Evolutionary conservation across 2,888 invertebrate genomes (phyloP).

Genomic region (Drosophila cracens): DNA sequence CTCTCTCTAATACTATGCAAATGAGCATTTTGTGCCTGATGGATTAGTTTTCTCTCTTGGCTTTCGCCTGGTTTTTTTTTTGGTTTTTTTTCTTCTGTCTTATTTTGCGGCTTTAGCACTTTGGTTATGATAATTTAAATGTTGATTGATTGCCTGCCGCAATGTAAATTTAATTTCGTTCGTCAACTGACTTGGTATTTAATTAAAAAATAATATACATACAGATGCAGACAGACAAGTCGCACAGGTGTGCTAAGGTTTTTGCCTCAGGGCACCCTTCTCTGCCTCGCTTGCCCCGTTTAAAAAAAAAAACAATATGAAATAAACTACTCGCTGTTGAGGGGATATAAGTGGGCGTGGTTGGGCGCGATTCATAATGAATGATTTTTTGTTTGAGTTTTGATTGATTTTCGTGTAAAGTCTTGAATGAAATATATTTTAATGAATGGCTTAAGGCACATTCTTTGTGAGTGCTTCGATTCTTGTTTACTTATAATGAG

Average conservation of each 20-base stretch:
- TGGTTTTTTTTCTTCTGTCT: conserved; percentile 5
- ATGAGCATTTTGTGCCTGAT: conserved; percentile 65
- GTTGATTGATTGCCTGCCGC: conserved; percentile 45
- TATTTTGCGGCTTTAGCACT: conserved; percentile 49
- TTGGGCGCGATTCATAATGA: conserved; percentile 21
- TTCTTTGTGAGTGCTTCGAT: conserved; percentile 1
- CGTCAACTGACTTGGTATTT: conserved; percentile 21
- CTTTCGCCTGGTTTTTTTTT: conserved; percentile 17
- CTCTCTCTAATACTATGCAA: conserved; percentile 59
- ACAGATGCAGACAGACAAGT: background rate
- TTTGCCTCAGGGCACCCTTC: conserved; percentile 3
- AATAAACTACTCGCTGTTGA: conserved; percentile 1
- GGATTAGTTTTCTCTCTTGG: conserved; percentile 58
- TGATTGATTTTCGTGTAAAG: conserved; percentile 48
- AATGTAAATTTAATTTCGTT: conserved; percentile 41
- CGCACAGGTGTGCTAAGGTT: conserved; percentile 46
- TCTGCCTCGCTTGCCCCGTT: background rate
- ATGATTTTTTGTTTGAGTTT: conserved; percentile 34
- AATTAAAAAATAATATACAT: conserved; percentile 42
- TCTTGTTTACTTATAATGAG: conserved; percentile 38
- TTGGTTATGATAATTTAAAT: conserved; percentile 28
- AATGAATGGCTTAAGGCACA: background rate
- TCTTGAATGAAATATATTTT: conserved; percentile 33
- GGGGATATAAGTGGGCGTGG: conserved; percentile 20
- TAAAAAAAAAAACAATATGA: background rate